These are phyloP conservation scores for Callyntrura guangdongensis DNA, from an alignment of 2,888 invertebrate species.

Conservation along the genomic window DNA sequence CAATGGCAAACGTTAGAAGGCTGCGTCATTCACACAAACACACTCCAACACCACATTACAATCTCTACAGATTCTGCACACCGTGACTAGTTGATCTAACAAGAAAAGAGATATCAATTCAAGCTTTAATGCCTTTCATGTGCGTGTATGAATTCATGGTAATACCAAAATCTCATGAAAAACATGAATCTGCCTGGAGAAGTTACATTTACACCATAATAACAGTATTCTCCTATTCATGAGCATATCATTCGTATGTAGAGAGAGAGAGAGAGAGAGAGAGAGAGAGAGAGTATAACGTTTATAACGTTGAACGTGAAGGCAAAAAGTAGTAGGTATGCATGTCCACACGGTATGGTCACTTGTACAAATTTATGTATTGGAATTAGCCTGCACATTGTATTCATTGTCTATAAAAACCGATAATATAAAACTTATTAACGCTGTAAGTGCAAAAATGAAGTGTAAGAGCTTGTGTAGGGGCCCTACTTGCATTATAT, in stretches of 20 bases:
- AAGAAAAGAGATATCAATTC: conserved; percentile 40
- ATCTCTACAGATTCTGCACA: conserved; percentile 51
- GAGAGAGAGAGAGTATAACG: neutral
- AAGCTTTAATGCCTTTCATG: neutral
- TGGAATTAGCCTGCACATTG: neutral
- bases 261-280: neutral
- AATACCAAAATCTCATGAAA: neutral
- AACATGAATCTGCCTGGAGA: conserved; percentile 42
- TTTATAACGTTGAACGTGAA: too few relatives aligned
- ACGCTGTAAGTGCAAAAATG: too few relatives aligned
- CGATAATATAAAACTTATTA: neutral
- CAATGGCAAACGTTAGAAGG: conserved; percentile 35
- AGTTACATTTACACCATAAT: neutral
- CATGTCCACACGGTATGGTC: neutral
- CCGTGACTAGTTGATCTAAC: conserved; percentile 72
- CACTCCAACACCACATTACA: conserved; percentile 48
- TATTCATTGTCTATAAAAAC: neutral
- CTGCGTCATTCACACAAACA: conserved; percentile 39
- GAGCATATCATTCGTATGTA: neutral
- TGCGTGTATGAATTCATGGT: neutral
- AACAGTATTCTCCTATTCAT: neutral
- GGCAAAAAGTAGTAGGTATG: neutral
- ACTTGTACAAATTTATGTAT: too few relatives aligned
- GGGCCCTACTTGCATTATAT: too few relatives aligned
- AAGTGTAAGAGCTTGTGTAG: too few relatives aligned